Base-by-base conservation (phyloP, 2,113 vertebrate species). In the Himantopus leucocephalus region DNA sequence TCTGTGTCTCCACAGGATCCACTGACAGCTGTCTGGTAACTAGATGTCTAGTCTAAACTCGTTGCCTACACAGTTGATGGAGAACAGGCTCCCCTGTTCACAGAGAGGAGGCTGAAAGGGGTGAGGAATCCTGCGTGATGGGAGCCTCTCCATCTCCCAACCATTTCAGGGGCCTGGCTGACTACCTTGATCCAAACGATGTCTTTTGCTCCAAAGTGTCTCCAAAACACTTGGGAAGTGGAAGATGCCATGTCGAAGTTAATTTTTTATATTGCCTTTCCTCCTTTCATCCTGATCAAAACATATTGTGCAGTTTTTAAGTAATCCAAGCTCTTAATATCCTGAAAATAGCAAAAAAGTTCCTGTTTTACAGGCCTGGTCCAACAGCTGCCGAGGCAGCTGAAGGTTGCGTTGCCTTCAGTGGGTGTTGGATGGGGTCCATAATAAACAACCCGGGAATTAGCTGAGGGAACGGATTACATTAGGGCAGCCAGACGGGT, bases 371-470 rank as follows among this genome's bases (percentile, higher is more conserved):
- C 2, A 81, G 74, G 29, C 55, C 16, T 0, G 0, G 34, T 78
- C 56, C 48, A 67, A 59, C 56, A 94, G 87, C 94, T 93, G 90
- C 47, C 0, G 1, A 84, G 48, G 77, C 84, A 94, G 85, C 72
- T 92, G 92, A 91, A 78, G 3, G 26, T 20, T 87, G 84, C 2
- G 2, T 6, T 92, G 94, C 59, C 47, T 94, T 90, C 89, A 62
- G 62, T 0, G 41, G 86, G 74, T 41, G 35, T 63, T 92, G 77
- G 89, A 85, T 0, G 0, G 43, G 41, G 21, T 88, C 89, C 86
- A 85, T 12, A 35, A 72, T 39, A 91, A 96, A 92, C 89, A 95
- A 87, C 45, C 30, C 50, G 74, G 86, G 89, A 94, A 91, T 92
- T 78, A 92, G 77, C 66, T 30, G 64, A 91, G 74, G 7, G 15